phyloP scores from a whole-genome alignment of 2,113 vertebrate genomes.

The Andinoacara biseriatus region DNA sequence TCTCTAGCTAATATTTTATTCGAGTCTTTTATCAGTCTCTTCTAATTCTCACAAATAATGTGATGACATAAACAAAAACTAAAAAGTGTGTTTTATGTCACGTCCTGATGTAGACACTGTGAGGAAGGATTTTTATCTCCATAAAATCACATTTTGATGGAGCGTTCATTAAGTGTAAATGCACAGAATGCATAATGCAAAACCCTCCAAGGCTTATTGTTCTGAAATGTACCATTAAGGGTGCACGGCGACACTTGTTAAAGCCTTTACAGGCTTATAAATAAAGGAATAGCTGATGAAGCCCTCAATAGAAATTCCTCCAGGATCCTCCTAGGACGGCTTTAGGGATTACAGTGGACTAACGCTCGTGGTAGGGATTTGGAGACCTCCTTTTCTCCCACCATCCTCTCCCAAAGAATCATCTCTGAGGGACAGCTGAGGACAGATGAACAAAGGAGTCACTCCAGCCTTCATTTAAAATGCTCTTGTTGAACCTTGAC shows the following conservation, averaged over 20 bases:
- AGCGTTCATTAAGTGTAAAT: neutral
- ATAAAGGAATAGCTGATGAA: slow-evolving; percentile 44
- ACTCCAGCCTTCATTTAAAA: neutral
- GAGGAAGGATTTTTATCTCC: neutral
- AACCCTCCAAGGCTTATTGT: neutral
- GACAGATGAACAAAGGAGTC: neutral
- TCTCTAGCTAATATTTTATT: too few relatives aligned
- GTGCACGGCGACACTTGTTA: neutral
- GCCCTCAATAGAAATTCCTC: slow-evolving; percentile 55
- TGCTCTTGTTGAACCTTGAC: neutral
- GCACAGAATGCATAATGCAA: neutral
- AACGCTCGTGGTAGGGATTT: slow-evolving; percentile 22
- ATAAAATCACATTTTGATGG: neutral
- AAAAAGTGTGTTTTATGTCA: neutral
- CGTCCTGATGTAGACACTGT: neutral
- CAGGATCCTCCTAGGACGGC: slow-evolving; percentile 5
- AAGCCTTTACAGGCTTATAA: slow-evolving; percentile 34
- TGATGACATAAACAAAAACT: neutral
- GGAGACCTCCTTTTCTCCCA: neutral
- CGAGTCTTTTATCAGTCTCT: neutral
- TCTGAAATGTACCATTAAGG: neutral
- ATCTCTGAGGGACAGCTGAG: neutral
- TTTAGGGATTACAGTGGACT: slow-evolving; percentile 47
- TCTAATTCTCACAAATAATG: neutral
- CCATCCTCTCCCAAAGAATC: slow-evolving; percentile 6